Conservation (phyloP, 2,113 vertebrate species). For the Amphiprion percula region DNA sequence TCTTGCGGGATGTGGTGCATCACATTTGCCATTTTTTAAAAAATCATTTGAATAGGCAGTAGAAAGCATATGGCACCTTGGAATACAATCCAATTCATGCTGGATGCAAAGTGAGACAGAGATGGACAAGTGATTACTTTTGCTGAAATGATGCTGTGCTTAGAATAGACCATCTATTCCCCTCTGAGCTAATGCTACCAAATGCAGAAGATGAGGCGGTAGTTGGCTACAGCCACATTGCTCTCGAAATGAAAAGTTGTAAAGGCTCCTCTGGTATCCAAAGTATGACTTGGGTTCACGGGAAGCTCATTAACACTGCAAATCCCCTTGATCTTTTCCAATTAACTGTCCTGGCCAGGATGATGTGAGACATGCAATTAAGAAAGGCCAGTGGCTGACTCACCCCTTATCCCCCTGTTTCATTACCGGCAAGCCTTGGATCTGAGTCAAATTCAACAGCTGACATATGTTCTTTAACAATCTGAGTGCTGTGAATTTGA, state of each 20-base stretch:
- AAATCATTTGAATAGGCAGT: background rate
- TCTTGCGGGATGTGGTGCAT: background rate
- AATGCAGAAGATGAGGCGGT: slow-evolving; percentile 61
- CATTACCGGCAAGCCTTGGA: slow-evolving; percentile 71
- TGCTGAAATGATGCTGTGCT: slow-evolving; percentile 43
- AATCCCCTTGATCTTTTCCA: slow-evolving; percentile 82
- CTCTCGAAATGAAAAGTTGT: slow-evolving; percentile 65
- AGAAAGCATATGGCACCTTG: background rate
- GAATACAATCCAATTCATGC: slow-evolving; percentile 13
- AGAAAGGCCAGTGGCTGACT: slow-evolving; percentile 78
- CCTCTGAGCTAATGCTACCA: slow-evolving; percentile 47
- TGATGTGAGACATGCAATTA: slow-evolving; percentile 79
- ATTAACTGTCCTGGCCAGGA: slow-evolving; percentile 78
- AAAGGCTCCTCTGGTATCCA: slow-evolving; percentile 73
- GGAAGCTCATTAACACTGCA: slow-evolving; percentile 79
- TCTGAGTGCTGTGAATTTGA: slow-evolving; percentile 60
- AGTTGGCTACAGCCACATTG: slow-evolving; percentile 24
- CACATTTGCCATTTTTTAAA: too few species aligned
- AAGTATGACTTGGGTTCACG: slow-evolving; percentile 73
- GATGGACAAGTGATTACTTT: slow-evolving; percentile 32
- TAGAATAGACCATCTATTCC: slow-evolving; percentile 57
- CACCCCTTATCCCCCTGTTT: slow-evolving; percentile 66
- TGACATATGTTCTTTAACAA: slow-evolving; percentile 76
- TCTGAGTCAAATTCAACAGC: slow-evolving; percentile 72
- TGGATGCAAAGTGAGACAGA: slow-evolving; percentile 21